Conservation (phyloP, 1,140 invertebrate species). For the Yoshiicerus persimilis region DNA sequence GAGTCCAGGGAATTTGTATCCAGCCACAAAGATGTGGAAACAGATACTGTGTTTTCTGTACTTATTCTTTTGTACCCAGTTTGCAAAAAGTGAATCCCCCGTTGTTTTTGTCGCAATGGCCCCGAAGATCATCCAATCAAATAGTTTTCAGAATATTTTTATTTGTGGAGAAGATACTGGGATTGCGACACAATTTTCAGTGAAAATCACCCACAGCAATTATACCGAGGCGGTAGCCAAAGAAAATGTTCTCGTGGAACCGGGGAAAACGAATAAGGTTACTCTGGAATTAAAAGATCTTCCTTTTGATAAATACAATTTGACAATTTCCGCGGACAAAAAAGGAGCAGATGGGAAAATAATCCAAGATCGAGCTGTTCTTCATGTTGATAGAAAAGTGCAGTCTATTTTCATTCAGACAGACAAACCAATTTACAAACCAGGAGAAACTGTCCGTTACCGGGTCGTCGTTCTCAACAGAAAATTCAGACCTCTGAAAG, state of each 20-base stretch:
- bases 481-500: constrained; percentile 66
- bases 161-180: background rate
- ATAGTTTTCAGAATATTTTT: background rate
- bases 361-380: background rate
- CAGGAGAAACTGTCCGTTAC: constrained; percentile 78
- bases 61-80: background rate
- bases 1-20: background rate
- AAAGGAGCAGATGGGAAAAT: background rate
- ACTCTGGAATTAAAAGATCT: background rate
- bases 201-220: background rate
- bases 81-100: background rate
- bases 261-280: background rate
- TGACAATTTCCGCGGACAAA: background rate
- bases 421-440: constrained; percentile 90
- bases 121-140: background rate
- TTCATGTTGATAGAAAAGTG: constrained; percentile 61
- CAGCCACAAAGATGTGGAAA: background rate
- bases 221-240: background rate
- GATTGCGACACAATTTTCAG: background rate
- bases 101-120: background rate
- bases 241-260: background rate
- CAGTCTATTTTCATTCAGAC: constrained; percentile 90
- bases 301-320: background rate
- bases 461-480: constrained; percentile 76
- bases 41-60: background rate